These are phyloP conservation scores for Macrobrachium rosenbergii DNA, from an alignment of 1,140 invertebrate genomes.

Conservation along the genomic window DNA sequence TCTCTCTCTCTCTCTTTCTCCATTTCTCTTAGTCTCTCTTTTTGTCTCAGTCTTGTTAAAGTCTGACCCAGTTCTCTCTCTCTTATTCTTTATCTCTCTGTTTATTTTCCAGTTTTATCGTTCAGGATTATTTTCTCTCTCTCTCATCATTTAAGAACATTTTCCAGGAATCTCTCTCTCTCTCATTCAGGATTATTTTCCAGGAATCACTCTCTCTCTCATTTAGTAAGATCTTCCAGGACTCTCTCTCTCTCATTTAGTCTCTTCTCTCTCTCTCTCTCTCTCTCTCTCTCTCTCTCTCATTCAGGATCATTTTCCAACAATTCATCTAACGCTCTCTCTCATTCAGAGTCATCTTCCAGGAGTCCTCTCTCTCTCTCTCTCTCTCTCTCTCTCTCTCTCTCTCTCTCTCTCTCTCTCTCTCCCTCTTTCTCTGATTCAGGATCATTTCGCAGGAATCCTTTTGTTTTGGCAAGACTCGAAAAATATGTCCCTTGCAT, in stretches of 20 bases:
- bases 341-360: not conserved
- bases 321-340: no score
- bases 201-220: not conserved
- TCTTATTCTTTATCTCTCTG: not conserved
- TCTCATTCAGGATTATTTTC: not conserved
- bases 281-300: conserved; percentile 5
- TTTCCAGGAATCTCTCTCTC: not conserved
- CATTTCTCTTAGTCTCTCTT: not conserved
- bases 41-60: not conserved
- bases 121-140: not conserved
- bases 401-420: not conserved
- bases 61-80: not conserved
- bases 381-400: not conserved
- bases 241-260: conserved; percentile 17
- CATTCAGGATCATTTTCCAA: not conserved
- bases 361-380: no score
- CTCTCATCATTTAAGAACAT: not conserved
- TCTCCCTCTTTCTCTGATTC: not conserved
- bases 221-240: not conserved
- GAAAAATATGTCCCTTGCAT: no score
- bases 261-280: not conserved
- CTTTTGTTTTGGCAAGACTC: no score
- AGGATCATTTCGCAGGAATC: no score
- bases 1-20: not conserved
- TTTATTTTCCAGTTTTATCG: not conserved